Conservation (phyloP, 2,113 vertebrate genomes). For the Ceyx melanurus region DNA sequence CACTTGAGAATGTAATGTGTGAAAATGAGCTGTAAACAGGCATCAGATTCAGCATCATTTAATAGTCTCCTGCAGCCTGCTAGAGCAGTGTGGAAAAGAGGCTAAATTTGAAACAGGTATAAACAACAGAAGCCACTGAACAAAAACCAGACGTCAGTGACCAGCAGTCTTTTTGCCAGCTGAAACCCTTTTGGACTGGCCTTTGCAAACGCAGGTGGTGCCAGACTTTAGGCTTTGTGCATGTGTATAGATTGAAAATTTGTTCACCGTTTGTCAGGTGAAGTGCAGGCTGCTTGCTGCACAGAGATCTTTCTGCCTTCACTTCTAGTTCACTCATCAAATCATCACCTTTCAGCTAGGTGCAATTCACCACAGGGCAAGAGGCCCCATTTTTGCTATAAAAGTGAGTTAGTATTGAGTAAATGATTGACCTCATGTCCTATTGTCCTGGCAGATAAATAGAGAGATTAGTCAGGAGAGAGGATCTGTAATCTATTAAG, state of each 20-base stretch:
- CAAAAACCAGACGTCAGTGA: background rate
- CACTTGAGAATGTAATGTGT: background rate
- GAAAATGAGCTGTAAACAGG: background rate
- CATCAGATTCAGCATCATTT: background rate
- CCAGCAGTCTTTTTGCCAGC: background rate
- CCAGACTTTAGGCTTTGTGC: background rate
- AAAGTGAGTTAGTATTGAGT: background rate
- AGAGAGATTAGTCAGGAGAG: conserved; percentile 17
- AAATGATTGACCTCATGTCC: conserved; percentile 34
- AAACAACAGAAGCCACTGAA: background rate
- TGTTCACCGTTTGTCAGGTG: background rate
- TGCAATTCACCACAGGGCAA: background rate
- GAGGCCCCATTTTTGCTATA: background rate
- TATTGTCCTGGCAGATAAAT: background rate
- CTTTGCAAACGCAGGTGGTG: conserved; percentile 23
- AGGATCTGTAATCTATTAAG: background rate
- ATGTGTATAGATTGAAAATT: background rate
- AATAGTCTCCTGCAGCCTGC: background rate
- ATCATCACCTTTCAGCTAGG: background rate
- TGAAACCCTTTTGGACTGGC: background rate
- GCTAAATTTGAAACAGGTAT: background rate
- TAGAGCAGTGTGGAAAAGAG: background rate
- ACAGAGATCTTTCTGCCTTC: background rate
- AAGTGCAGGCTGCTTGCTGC: background rate
- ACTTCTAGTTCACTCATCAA: background rate